Evolutionary conservation across 2,888 invertebrate species (phyloP).

Genomic region (Xestia ashworthii): DNA sequence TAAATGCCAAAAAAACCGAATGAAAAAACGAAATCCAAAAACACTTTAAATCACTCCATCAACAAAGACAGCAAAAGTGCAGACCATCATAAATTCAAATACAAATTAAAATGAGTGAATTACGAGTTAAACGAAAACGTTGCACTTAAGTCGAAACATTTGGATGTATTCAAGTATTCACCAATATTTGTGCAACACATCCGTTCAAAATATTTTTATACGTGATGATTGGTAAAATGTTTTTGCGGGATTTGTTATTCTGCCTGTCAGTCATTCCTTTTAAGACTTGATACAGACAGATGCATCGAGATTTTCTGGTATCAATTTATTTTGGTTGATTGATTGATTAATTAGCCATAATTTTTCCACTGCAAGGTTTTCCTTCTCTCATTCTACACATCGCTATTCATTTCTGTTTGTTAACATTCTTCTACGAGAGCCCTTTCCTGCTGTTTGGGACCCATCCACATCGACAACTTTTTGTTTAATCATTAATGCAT

Average conservation of each 20-base stretch:
- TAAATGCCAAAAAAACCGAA: background rate
- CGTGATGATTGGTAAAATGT: constrained; percentile 47
- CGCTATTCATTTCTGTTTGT: background rate
- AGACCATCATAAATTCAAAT: constrained; percentile 27
- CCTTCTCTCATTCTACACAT: background rate
- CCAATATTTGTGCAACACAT: constrained; percentile 47
- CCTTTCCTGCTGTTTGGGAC: background rate
- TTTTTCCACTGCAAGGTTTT: background rate
- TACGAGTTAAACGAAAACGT: constrained; percentile 30
- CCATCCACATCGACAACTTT: background rate
- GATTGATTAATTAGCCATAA: background rate
- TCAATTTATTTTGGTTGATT: background rate
- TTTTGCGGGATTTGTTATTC: constrained; percentile 66
- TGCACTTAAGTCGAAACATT: constrained; percentile 42
- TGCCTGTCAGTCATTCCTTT: constrained; percentile 33
- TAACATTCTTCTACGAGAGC: background rate
- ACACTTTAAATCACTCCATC: background rate
- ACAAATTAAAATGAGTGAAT: constrained; percentile 41
- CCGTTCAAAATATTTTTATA: constrained; percentile 52
- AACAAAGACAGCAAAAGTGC: constrained; percentile 15
- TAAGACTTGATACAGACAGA: constrained; percentile 20
- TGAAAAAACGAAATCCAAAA: background rate
- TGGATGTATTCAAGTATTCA: constrained; percentile 22
- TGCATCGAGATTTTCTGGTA: constrained; percentile 6
- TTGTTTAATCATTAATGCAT: background rate